Evolutionary conservation across 2,113 vertebrate genomes (phyloP).

Genomic region (Macquaria australasica): DNA sequence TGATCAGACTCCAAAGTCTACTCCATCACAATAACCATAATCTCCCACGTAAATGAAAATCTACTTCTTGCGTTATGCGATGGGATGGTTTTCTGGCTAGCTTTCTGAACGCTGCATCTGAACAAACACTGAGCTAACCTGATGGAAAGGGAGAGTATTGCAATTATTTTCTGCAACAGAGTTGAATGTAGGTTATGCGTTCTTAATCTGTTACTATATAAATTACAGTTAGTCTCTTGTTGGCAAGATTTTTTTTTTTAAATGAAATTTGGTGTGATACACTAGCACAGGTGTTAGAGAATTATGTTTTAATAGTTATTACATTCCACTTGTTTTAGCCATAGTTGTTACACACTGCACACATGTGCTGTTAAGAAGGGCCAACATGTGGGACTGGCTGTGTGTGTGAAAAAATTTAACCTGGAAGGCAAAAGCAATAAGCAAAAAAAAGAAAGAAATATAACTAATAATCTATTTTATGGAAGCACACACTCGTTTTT

Average conservation of each 20-base stretch:
- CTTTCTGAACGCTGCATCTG: neutral
- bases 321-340: neutral
- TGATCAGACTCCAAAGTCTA: conserved; percentile 31
- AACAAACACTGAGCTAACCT: neutral
- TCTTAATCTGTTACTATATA: neutral
- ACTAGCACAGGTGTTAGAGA: neutral
- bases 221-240: no score
- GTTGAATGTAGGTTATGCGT: neutral
- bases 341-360: neutral
- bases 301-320: neutral
- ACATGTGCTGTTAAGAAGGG: neutral
- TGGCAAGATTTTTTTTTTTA: no score
- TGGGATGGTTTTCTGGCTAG: neutral
- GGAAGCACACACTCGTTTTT: neutral
- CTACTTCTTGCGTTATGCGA: neutral
- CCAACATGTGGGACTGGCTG: neutral
- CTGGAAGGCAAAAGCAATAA: no score
- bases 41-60: conserved; percentile 53
- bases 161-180: neutral
- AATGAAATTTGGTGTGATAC: no score
- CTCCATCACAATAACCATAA: conserved; percentile 40
- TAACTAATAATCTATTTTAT: neutral
- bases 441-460: no score
- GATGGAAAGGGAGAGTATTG: neutral
- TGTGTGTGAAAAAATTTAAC: neutral